These are phyloP conservation scores for Zosterops pallidus DNA, from an alignment of 2,113 vertebrate species.

Conservation along the genomic window DNA sequence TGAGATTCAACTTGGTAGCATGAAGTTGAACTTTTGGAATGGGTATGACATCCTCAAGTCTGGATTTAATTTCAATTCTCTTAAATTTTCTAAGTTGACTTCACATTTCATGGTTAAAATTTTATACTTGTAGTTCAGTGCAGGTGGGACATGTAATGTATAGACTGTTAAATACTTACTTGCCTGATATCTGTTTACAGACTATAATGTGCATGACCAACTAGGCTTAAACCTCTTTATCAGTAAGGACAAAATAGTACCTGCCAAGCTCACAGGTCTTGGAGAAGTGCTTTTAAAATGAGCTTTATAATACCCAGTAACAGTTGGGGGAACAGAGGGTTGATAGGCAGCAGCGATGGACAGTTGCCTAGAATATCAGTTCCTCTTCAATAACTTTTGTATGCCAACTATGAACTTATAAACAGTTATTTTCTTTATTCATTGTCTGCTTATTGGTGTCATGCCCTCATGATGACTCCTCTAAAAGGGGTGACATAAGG, in stretches of 20 bases:
- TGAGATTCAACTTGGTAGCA: neutral
- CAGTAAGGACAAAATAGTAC: neutral
- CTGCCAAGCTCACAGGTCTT: neutral
- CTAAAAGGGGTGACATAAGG: conserved; percentile 75
- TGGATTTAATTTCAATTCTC: neutral
- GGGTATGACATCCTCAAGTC: neutral
- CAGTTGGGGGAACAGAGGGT: neutral
- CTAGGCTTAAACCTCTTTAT: neutral
- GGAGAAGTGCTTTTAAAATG: neutral
- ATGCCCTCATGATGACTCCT: conserved; percentile 67
- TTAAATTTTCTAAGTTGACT: conserved; percentile 23
- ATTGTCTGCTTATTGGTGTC: conserved; percentile 71
- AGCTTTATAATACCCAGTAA: neutral
- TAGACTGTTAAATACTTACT: neutral
- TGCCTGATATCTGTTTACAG: neutral
- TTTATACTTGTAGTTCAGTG: neutral
- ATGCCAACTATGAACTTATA: conserved; percentile 67
- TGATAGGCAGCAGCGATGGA: conserved; percentile 32
- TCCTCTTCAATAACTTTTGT: conserved; percentile 67
- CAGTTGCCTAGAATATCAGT: conserved; percentile 57
- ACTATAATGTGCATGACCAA: neutral
- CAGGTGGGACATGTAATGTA: neutral
- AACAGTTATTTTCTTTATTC: conserved; percentile 74
- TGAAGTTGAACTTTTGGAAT: neutral
- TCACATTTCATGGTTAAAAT: neutral